Evolutionary conservation across 2,888 invertebrate genomes (phyloP).

Genomic region (Macaria liturata): DNA sequence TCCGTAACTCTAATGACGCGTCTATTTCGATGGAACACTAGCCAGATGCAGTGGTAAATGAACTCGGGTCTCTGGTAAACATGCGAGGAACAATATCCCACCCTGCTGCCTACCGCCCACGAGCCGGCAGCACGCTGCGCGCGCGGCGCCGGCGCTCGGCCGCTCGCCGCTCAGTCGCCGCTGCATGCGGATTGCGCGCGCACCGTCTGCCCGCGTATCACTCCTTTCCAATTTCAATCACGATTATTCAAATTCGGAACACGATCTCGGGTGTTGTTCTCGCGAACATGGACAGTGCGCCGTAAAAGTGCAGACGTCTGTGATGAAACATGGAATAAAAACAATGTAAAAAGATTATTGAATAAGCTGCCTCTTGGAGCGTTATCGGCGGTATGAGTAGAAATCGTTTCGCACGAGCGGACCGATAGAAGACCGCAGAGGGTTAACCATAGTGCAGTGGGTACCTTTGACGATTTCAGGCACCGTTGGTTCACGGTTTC

Average conservation of each 20-base stretch:
- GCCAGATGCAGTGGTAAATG: constrained; percentile 52
- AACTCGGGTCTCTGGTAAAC: constrained; percentile 45
- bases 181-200: constrained; percentile 59
- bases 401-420: constrained; percentile 66
- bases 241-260: constrained; percentile 34
- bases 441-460: constrained; percentile 54
- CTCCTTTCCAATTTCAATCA: constrained; percentile 47
- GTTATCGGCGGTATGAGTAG: constrained; percentile 61
- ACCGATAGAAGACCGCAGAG: constrained; percentile 60
- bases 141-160: constrained; percentile 46
- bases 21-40: constrained; percentile 47
- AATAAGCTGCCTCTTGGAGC: constrained; percentile 36
- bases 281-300: constrained; percentile 41
- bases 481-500: constrained; percentile 60
- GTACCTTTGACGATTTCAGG: constrained; percentile 65
- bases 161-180: constrained; percentile 59
- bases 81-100: constrained; percentile 48
- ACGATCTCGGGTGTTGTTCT: constrained; percentile 30
- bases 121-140: constrained; percentile 31
- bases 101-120: constrained; percentile 37
- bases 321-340: constrained; percentile 28
- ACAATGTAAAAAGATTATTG: constrained; percentile 24
- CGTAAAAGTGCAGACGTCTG: constrained; percentile 32
- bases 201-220: constrained; percentile 44
- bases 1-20: constrained; percentile 37